Evolutionary conservation across 2,888 invertebrate genomes (phyloP).

Genomic region (Ormyrus thymus): DNA sequence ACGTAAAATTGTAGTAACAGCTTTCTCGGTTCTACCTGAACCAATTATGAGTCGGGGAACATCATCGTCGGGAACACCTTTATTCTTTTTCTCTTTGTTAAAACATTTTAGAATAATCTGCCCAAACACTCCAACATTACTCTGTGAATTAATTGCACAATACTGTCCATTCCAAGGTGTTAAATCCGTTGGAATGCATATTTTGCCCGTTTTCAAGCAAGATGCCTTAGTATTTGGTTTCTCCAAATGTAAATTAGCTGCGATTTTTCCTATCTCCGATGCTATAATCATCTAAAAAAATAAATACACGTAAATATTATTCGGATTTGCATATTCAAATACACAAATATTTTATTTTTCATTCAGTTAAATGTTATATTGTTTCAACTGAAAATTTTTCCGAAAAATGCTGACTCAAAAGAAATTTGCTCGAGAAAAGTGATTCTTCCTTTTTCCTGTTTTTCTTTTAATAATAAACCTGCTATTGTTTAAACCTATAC

Average conservation of each 20-base stretch:
- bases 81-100: constrained; percentile 79
- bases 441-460: too few species aligned
- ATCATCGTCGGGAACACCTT: constrained; percentile 80
- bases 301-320: neutral
- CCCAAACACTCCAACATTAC: constrained; percentile 92
- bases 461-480: too few species aligned
- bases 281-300: constrained; percentile 54
- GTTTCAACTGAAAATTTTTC: too few species aligned
- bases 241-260: constrained; percentile 78
- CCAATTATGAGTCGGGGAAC: constrained; percentile 84
- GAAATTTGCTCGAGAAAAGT: too few species aligned
- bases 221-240: constrained; percentile 65
- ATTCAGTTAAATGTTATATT: neutral
- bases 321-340: neutral
- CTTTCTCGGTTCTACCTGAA: constrained; percentile 88
- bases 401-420: too few species aligned
- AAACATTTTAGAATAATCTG: constrained; percentile 82
- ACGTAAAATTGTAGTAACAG: constrained; percentile 81
- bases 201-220: constrained; percentile 55
- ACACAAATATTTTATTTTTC: constrained; percentile 10
- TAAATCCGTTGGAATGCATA: constrained; percentile 52
- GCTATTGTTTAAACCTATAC: too few species aligned
- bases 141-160: constrained; percentile 92
- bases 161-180: constrained; percentile 81
- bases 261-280: constrained; percentile 71